Evolutionary conservation across 2,888 invertebrate species (phyloP).

Genomic region (Cosmia trapezina): DNA sequence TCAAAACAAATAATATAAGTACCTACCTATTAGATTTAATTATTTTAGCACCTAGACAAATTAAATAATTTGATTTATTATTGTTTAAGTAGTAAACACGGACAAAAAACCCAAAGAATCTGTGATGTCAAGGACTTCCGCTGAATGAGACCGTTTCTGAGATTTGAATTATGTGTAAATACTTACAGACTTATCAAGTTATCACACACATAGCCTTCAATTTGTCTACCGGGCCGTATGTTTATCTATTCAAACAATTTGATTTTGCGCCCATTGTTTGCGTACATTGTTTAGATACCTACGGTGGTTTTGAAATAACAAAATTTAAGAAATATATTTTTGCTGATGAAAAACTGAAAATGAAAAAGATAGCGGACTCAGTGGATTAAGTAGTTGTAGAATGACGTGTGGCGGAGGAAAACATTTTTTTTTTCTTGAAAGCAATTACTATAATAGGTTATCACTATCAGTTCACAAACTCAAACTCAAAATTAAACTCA

Average conservation of each 20-base stretch:
- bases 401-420: neutral
- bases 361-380: no score
- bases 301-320: neutral
- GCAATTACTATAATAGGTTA: neutral
- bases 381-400: neutral
- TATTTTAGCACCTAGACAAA: constrained; percentile 3
- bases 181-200: neutral
- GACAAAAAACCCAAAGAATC: constrained; percentile 15
- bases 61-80: no score
- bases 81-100: neutral
- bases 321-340: neutral
- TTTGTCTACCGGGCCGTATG: constrained; percentile 22
- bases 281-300: constrained; percentile 1
- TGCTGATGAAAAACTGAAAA: neutral
- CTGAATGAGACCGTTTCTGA: constrained; percentile 31
- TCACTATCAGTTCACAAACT: no score
- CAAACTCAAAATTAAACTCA: no score
- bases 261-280: constrained; percentile 27
- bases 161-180: constrained; percentile 32
- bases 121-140: constrained; percentile 33
- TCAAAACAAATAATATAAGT: neutral
- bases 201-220: constrained; percentile 29
- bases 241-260: constrained; percentile 16
- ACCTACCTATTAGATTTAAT: neutral
- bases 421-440: neutral